These are phyloP conservation scores for Mimumesa dahlbomi DNA, from an alignment of 2,888 invertebrate species.

Conservation along the genomic window DNA sequence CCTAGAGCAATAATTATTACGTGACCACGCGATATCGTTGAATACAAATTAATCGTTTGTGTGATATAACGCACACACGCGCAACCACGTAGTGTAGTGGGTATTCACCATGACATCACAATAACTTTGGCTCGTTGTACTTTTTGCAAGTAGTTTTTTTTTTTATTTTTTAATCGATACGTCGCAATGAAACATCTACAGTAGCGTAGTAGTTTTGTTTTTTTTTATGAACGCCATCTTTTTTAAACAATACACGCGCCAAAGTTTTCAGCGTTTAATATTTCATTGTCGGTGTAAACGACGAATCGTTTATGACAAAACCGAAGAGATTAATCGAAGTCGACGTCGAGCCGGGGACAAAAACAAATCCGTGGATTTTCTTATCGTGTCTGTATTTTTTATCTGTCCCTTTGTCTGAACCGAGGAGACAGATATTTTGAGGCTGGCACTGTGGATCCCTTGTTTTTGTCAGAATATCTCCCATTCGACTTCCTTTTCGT, in stretches of 20 bases:
- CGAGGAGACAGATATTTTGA: conserved; percentile 45
- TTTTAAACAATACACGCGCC: too few species aligned
- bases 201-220: too few species aligned
- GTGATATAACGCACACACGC: too few species aligned
- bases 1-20: conserved; percentile 56
- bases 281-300: too few species aligned
- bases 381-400: conserved; percentile 47
- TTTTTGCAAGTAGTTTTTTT: not conserved
- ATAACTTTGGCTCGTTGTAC: not conserved
- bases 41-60: conserved; percentile 38
- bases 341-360: not conserved
- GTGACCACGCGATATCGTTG: conserved; percentile 48
- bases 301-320: too few species aligned
- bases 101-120: not conserved
- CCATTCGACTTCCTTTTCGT: conserved; percentile 39
- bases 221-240: too few species aligned
- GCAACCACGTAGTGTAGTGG: not conserved
- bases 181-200: too few species aligned
- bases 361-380: conserved; percentile 45
- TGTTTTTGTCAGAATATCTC: conserved; percentile 38
- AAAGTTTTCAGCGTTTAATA: too few species aligned
- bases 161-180: not conserved
- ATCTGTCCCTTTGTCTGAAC: conserved; percentile 40
- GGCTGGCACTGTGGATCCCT: conserved; percentile 45
- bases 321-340: not conserved